Evolutionary conservation across 2,888 invertebrate genomes (phyloP).

Genomic region (Noctua janthina): DNA sequence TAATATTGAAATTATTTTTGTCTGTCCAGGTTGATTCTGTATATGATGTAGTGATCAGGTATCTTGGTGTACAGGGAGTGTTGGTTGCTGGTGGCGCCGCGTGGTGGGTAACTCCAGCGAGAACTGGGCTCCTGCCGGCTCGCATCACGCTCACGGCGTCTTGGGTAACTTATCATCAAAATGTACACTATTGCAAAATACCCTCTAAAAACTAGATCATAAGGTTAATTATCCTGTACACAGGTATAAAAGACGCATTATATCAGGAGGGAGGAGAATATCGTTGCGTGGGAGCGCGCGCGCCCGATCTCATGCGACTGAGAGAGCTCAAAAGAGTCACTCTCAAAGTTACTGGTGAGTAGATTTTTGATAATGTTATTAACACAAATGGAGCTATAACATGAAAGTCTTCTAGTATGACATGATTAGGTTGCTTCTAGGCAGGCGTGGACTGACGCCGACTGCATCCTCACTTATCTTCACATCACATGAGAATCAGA

Average conservation of each 20-base stretch:
- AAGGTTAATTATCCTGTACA: not conserved
- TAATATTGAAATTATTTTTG: not conserved
- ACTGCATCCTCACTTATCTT: not conserved
- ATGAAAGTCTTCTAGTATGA: not conserved
- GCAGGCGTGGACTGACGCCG: not conserved
- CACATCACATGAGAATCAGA: not conserved
- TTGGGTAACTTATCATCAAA: slow-evolving; percentile 73
- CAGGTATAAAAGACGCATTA: slow-evolving; percentile 92
- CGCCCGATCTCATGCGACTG: slow-evolving; percentile 79
- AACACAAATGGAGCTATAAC: not conserved
- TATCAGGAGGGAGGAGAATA: slow-evolving; percentile 95
- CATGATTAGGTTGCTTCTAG: not conserved
- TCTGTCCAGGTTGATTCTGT: not conserved
- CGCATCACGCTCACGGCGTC: slow-evolving; percentile 86
- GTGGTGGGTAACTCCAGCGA: slow-evolving; percentile 84
- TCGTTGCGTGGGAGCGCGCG: slow-evolving; percentile 91
- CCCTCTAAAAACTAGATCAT: not conserved
- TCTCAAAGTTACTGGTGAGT: slow-evolving; percentile 82
- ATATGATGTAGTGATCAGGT: no score
- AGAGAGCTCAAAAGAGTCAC: slow-evolving; percentile 85
- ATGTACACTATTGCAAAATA: not conserved
- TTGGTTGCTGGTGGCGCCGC: slow-evolving; percentile 88
- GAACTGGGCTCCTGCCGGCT: slow-evolving; percentile 85
- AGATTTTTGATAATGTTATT: no score
- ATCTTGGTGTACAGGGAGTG: slow-evolving; percentile 78